Percentiles rank a stretch among this genome's conserved stretches.
phyloP scores from a whole-genome alignment of 1,140 invertebrate genomes.

The Vanessa atalanta region DNA sequence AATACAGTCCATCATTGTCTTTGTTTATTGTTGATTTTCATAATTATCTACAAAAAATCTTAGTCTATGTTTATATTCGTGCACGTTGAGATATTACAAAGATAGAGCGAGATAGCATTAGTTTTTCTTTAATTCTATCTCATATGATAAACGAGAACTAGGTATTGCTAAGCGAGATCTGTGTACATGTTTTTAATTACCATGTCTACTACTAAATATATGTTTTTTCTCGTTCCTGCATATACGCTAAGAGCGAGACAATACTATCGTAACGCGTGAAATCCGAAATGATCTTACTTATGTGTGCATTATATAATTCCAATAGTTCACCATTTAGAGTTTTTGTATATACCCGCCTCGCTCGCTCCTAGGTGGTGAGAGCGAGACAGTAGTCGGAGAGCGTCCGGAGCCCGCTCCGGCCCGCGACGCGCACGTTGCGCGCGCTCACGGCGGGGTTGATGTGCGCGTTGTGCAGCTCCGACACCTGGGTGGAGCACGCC shows the following conservation, averaged over 20 bases:
- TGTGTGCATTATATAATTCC: slow-evolving; percentile 64
- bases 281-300: slow-evolving; percentile 46
- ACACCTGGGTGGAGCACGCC: slow-evolving; percentile 70
- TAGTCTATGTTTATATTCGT: neutral
- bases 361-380: slow-evolving; percentile 22
- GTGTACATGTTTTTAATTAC: neutral
- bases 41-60: neutral
- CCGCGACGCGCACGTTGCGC: slow-evolving; percentile 41
- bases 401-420: slow-evolving; percentile 37
- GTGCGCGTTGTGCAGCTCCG: slow-evolving; percentile 67
- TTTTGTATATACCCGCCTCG: neutral
- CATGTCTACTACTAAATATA: neutral
- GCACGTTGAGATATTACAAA: neutral
- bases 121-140: too few species aligned
- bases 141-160: neutral
- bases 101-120: neutral
- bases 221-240: neutral
- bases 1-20: neutral
- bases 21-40: slow-evolving; percentile 7
- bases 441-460: slow-evolving; percentile 56
- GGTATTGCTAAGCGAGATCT: slow-evolving; percentile 3
- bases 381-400: slow-evolving; percentile 45
- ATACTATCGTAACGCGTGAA: slow-evolving; percentile 44
- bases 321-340: slow-evolving; percentile 42
- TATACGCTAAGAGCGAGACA: slow-evolving; percentile 26